Percentiles rank a stretch among this genome's conserved stretches.
Evolutionary conservation across 2,113 vertebrate genomes (phyloP).

Genomic region (Mixornis gularis): DNA sequence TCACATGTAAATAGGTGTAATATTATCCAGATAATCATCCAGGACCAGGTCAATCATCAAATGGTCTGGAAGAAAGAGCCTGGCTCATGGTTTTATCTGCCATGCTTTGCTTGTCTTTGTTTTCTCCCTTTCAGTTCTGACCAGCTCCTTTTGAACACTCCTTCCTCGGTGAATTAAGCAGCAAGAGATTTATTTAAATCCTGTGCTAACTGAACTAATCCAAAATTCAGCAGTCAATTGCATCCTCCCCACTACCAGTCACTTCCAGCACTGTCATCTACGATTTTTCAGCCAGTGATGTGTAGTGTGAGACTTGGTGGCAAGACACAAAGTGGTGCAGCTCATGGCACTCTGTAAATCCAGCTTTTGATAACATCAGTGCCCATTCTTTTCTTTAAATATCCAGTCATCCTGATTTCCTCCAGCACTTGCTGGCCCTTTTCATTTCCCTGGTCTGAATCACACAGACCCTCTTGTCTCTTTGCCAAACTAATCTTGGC

Average conservation of each 20-base stretch:
- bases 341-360: not conserved
- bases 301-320: not conserved
- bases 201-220: not conserved
- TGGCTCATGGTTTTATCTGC: not conserved
- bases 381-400: not conserved
- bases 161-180: not conserved
- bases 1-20: not conserved
- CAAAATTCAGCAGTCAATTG: not conserved
- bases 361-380: not conserved
- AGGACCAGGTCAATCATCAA: not conserved
- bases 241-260: not conserved
- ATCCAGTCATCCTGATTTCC: not conserved
- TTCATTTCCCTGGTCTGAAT: not conserved
- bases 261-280: not conserved
- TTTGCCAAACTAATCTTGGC: not conserved
- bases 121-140: not conserved
- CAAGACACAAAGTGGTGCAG: not conserved
- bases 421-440: not conserved
- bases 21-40: not conserved
- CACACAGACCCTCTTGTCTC: not conserved
- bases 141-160: not conserved
- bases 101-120: not conserved
- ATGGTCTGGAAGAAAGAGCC: not conserved
- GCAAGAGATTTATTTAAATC: not conserved
- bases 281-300: not conserved